Conservation (phyloP, 1,140 invertebrate species). For the Lamellibrachia luymesi region DNA sequence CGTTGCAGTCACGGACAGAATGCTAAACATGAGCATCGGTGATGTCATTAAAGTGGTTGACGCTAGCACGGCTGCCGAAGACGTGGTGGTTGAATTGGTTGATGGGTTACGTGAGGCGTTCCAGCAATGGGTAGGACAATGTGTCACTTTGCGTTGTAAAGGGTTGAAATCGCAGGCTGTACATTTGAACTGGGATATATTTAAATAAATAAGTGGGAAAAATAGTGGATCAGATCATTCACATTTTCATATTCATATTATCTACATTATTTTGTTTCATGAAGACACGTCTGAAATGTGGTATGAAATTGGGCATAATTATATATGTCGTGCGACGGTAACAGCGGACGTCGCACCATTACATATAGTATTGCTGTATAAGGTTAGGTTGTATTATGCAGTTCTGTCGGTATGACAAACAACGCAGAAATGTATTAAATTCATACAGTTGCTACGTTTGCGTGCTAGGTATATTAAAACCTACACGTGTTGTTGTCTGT, state of each 20-base stretch:
- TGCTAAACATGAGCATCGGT: constrained; percentile 14
- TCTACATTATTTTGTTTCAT: too few relatives aligned
- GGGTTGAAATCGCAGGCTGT: neutral
- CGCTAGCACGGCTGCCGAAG: neutral
- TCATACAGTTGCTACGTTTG: too few relatives aligned
- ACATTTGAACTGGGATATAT: neutral
- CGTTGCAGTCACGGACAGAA: neutral
- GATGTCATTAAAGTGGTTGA: neutral
- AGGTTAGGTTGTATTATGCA: too few relatives aligned
- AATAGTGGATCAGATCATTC: neutral
- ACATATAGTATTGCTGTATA: too few relatives aligned
- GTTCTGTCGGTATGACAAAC: too few relatives aligned
- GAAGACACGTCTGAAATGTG: too few relatives aligned
- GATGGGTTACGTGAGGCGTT: constrained; percentile 5
- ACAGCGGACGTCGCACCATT: too few relatives aligned
- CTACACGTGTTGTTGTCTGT: neutral
- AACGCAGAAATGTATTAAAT: too few relatives aligned
- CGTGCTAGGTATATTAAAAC: neutral
- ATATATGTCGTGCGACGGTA: too few relatives aligned
- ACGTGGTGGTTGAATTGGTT: neutral
- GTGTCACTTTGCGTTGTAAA: neutral
- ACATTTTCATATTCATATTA: neutral
- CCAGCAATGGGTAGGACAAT: neutral
- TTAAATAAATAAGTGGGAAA: neutral
- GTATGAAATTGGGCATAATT: too few relatives aligned